phyloP scores from a whole-genome alignment of 2,888 invertebrate genomes.

The Oscheius myriophilus region DNA sequence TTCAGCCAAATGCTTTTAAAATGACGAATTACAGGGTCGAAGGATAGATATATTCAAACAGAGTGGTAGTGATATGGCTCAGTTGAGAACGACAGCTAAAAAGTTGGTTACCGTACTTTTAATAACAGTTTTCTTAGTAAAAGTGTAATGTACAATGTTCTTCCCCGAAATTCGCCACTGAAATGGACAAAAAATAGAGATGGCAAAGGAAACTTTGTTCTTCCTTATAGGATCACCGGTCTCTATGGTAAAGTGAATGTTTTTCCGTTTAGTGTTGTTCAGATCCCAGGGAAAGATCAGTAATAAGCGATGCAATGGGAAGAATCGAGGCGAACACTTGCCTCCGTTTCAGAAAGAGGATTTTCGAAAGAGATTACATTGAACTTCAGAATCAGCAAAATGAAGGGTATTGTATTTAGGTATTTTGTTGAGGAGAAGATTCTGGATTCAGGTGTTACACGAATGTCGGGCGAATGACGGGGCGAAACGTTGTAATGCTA shows the following conservation, averaged over 20 bases:
- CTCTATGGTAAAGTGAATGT: conserved; percentile 43
- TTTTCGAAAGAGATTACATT: conserved; percentile 56
- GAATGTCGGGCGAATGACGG: conserved; percentile 57
- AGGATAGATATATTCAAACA: conserved; percentile 57
- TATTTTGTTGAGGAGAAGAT: neutral
- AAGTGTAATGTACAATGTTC: conserved; percentile 40
- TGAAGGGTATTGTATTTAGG: conserved; percentile 54
- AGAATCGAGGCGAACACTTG: conserved; percentile 62
- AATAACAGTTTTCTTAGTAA: conserved; percentile 3
- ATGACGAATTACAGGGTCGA: conserved; percentile 40
- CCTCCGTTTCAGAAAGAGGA: conserved; percentile 51
- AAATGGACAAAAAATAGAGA: conserved; percentile 54
- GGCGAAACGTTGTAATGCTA: conserved; percentile 66
- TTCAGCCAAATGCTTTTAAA: conserved; percentile 5
- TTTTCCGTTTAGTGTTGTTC: conserved; percentile 16
- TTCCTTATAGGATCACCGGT: conserved; percentile 61
- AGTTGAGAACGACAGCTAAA: conserved; percentile 15
- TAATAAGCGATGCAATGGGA: conserved; percentile 58
- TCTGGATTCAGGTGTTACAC: conserved; percentile 61
- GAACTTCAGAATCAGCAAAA: conserved; percentile 59
- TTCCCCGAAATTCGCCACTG: conserved; percentile 46
- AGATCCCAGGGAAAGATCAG: conserved; percentile 52
- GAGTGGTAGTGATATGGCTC: conserved; percentile 56
- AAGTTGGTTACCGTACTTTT: neutral
- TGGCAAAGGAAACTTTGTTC: conserved; percentile 48